Base-by-base conservation (phyloP, 2,797 vertebrate genomes). In the Triplophysa bombifrons region DNA sequence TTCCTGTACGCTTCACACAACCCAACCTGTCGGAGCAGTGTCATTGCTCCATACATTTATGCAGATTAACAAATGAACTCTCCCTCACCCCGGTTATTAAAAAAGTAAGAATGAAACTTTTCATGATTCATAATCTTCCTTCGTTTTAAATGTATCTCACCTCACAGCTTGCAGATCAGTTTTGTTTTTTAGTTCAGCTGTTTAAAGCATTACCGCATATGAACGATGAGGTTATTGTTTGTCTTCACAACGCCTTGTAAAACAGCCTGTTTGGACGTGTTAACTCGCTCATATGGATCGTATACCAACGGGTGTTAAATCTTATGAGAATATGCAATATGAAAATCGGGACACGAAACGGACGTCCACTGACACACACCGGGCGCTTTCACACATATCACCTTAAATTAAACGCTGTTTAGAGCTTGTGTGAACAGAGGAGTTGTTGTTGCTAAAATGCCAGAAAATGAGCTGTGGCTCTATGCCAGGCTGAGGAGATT, bases 31-130 rank as follows among this genome's bases (percentile, higher is more conserved):
- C 13, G 0, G 51, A 60, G 22, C 17, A 3, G 19, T 61, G 5
- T 64, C 58, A 44, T 65, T 64, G 68, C 48, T 41, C 25, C 17
- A 0, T 51, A 58, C 12, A 19, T 78, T 72, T 72, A 46, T 55
- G 48, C 61, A 73, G 70, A 80, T 72, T 72, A 80, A 72, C 38
- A 72, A 80, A 72, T 56, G 61, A 80, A 73, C 77, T 58, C 70
- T 0, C 19, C 19, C 34, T 73, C 60, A 72, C 34, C 38, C 17
- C 13, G 10, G 16, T 44, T 63, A 66, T 65, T 48, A 46, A 65
- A 7, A 17, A 6, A 48, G 38, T 17, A 60, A 78, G 60, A 72
- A 22, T 0, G 2, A 34, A 50, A 50, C 56, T 68, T 77, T 60
- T 22, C 17, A 20, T 50, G 58, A 78, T 78, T 69, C 66, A 41